phyloP scores from a whole-genome alignment of 1,140 invertebrate genomes.

The Drosophila repleta region DNA sequence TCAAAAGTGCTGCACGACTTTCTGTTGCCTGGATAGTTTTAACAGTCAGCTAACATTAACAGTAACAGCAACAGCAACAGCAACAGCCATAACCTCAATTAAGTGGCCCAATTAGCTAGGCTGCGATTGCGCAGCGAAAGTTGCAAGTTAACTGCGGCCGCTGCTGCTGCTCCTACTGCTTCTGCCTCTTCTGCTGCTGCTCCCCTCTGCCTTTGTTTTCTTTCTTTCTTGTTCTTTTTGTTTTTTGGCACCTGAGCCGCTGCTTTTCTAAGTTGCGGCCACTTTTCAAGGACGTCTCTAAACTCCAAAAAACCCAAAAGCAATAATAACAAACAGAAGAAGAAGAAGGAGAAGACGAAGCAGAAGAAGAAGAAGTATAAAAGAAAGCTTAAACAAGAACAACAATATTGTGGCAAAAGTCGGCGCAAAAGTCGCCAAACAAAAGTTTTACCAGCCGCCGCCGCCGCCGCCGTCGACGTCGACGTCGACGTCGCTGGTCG shows the following conservation, averaged over 20 bases:
- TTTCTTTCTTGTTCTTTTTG: too few species aligned
- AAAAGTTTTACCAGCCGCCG: conserved; percentile 64
- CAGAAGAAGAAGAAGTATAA: conserved; percentile 17
- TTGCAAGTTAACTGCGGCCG: conserved; percentile 19
- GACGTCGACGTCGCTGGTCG: conserved; percentile 29
- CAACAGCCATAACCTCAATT: conserved; percentile 4
- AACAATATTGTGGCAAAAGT: conserved; percentile 54
- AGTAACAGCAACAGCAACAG: background rate
- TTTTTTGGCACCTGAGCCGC: conserved; percentile 42
- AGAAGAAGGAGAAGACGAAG: background rate
- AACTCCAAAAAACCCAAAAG: conserved; percentile 47
- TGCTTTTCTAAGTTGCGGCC: conserved; percentile 44
- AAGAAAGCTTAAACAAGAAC: conserved; percentile 11
- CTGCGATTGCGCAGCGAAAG: conserved; percentile 37
- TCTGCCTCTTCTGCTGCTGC: too few species aligned
- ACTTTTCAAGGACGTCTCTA: conserved; percentile 83
- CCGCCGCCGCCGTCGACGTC: conserved; percentile 19
- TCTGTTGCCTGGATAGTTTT: background rate
- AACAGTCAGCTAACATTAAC: background rate
- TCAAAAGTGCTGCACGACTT: too few species aligned
- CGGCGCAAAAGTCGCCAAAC: conserved; percentile 61
- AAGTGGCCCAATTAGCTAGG: conserved; percentile 6
- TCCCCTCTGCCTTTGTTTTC: too few species aligned
- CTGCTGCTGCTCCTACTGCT: too few species aligned
- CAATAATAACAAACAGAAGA: conserved; percentile 40